Evolutionary conservation across 2,113 vertebrate genomes (phyloP).

Genomic region (Rhabdornis inornatus): DNA sequence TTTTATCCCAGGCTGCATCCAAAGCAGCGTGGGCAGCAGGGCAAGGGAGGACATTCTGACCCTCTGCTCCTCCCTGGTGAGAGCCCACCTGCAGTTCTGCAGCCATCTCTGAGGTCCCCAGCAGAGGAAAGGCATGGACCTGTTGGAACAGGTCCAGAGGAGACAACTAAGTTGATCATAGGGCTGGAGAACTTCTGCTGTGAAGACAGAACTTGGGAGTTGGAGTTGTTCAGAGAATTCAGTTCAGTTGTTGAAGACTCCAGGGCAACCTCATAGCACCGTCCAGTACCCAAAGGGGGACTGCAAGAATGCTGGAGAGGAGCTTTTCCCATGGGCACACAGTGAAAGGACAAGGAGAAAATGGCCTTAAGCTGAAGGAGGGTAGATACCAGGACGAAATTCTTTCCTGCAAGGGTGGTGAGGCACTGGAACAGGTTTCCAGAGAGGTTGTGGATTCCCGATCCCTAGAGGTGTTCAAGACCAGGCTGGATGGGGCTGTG

Average conservation of each 20-base stretch:
- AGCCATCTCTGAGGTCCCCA: background rate
- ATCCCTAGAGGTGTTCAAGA: background rate
- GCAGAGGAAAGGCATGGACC: background rate
- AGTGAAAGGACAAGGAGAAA: background rate
- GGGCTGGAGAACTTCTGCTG: background rate
- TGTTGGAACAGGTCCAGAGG: background rate
- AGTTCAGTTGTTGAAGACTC: background rate
- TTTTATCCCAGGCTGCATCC: background rate
- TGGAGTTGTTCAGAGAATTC: background rate
- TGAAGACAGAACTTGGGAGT: background rate
- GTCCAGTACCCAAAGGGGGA: background rate
- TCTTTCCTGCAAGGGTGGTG: background rate
- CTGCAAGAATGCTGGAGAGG: background rate
- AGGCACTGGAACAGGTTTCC: background rate
- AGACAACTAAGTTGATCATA: background rate
- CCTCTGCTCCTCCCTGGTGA: background rate
- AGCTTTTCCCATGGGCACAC: background rate
- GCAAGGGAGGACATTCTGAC: background rate
- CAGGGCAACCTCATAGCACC: background rate
- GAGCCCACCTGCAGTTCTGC: background rate
- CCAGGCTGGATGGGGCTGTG: background rate
- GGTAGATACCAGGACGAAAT: background rate
- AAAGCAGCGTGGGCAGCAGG: background rate
- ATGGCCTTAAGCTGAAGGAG: background rate
- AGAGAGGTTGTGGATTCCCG: background rate